These are phyloP conservation scores for Collichthys lucidus DNA, from an alignment of 2,113 vertebrate genomes.

Conservation along the genomic window DNA sequence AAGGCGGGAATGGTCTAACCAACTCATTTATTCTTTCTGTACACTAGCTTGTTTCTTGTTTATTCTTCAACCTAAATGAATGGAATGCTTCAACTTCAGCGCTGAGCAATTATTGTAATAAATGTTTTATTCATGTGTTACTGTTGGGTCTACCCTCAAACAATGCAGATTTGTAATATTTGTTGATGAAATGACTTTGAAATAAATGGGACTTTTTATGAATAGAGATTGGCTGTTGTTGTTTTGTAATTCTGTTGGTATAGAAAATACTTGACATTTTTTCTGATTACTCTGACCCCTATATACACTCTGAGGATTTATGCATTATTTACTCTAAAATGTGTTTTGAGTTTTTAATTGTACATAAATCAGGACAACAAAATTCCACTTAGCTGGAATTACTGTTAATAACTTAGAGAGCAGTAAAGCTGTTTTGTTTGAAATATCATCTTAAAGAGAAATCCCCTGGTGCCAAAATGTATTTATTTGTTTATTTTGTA, in stretches of 20 bases:
- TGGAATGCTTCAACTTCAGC: conserved; percentile 53
- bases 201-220: conserved; percentile 77
- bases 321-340: conserved; percentile 24
- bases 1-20: conserved; percentile 76
- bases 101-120: conserved; percentile 58
- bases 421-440: conserved; percentile 47
- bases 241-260: conserved; percentile 23
- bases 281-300: conserved; percentile 12
- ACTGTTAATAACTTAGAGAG: conserved; percentile 45
- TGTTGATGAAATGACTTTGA: conserved; percentile 72
- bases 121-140: conserved; percentile 70
- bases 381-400: conserved; percentile 41
- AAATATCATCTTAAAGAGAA: conserved; percentile 10
- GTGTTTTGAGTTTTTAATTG: conserved; percentile 20
- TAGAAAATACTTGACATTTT: conserved; percentile 16
- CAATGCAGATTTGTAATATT: conserved; percentile 70
- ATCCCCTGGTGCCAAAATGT: too few species aligned
- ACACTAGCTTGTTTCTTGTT: conserved; percentile 41
- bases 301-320: conserved; percentile 24
- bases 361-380: conserved; percentile 24
- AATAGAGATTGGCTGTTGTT: conserved; percentile 46
- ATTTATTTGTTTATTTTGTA: too few species aligned
- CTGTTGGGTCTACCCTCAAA: conserved; percentile 18
- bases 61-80: conserved; percentile 47
- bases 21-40: conserved; percentile 65